These are phyloP conservation scores for Ramphastos sulfuratus DNA, from an alignment of 2,113 vertebrate genomes.

Conservation along the genomic window DNA sequence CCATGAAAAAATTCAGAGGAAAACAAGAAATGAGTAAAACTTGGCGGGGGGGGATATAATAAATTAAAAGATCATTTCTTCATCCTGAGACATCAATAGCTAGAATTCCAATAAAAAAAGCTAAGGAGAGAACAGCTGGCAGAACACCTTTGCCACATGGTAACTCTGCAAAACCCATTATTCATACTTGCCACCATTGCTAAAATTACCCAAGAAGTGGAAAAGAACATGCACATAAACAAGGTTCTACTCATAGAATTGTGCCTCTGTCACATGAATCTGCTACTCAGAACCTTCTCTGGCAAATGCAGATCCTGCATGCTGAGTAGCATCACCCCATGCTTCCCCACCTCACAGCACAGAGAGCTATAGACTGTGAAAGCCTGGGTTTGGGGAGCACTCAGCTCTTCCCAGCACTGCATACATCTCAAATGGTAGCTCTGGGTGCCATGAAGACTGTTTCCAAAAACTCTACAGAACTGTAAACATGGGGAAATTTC, in stretches of 20 bases:
- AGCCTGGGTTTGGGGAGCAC: rapidly evolving
- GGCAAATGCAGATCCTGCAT: not conserved
- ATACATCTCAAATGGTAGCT: not conserved
- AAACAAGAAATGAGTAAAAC: not conserved
- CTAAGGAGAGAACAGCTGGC: not conserved
- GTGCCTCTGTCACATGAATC: not conserved
- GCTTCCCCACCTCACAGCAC: rapidly evolving
- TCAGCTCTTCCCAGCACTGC: not conserved
- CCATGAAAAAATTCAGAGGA: not conserved
- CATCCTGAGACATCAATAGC: not conserved
- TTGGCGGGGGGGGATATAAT: too few relatives aligned
- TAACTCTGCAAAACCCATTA: not conserved
- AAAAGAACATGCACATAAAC: not conserved
- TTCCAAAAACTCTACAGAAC: not conserved
- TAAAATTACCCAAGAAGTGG: not conserved
- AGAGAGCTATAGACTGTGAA: not conserved
- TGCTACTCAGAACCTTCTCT: not conserved
- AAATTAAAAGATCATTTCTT: not conserved
- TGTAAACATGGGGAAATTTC: not conserved
- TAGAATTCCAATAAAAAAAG: not conserved
- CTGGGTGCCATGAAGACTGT: not conserved
- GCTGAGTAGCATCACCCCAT: not conserved
- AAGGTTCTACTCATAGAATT: not conserved
- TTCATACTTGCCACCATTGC: not conserved
- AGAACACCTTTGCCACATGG: not conserved